phyloP scores from a whole-genome alignment of 2,888 invertebrate species.

The Omphaloscelis lunosa region DNA sequence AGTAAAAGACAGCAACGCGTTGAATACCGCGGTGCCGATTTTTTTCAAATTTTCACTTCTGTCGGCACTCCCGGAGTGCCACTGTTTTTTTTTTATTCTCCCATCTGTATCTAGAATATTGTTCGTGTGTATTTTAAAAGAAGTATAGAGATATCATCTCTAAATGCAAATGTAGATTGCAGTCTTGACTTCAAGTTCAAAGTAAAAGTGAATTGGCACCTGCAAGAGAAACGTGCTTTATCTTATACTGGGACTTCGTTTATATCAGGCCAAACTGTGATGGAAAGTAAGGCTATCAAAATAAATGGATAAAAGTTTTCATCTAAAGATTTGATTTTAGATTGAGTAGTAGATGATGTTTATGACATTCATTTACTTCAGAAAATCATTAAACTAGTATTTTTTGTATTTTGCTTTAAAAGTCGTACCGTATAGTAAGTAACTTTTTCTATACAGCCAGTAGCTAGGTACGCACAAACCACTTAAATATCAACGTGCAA shows the following conservation, averaged over 20 bases:
- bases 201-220: slow-evolving; percentile 53
- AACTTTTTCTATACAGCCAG: not conserved
- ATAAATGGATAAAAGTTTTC: slow-evolving; percentile 31
- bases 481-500: slow-evolving; percentile 38
- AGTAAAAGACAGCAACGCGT: too few species aligned
- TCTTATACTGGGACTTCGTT: slow-evolving; percentile 26
- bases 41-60: too few species aligned
- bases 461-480: not conserved
- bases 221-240: slow-evolving; percentile 45
- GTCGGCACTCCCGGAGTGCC: too few species aligned
- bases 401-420: not conserved
- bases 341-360: slow-evolving; percentile 9
- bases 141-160: slow-evolving; percentile 17
- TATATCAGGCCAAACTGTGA: slow-evolving; percentile 10
- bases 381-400: not conserved
- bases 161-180: slow-evolving; percentile 42
- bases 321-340: slow-evolving; percentile 39
- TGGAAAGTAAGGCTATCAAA: slow-evolving; percentile 20
- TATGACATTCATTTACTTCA: not conserved
- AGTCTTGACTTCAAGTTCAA: slow-evolving; percentile 48
- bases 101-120: not conserved
- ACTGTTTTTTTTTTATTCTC: too few species aligned
- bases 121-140: not conserved
- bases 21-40: too few species aligned
- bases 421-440: not conserved